Evolutionary conservation across 1,140 invertebrate genomes (phyloP).

Genomic region (Aphaenogaster rudis): DNA sequence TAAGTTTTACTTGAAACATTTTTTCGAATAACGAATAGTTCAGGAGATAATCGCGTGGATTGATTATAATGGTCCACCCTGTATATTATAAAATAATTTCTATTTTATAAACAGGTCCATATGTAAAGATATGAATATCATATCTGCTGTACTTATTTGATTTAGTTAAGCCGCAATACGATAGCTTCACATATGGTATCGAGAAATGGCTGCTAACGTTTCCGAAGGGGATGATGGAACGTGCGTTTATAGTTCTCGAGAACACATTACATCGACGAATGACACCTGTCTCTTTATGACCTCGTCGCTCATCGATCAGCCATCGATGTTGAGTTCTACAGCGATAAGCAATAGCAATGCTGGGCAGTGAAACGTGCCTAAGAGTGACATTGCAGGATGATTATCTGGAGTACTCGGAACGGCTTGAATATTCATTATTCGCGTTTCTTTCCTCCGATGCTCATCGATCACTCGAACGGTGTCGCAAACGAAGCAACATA

Average conservation of each 20-base stretch:
- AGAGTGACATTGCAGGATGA: slow-evolving; percentile 69
- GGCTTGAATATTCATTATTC: slow-evolving; percentile 71
- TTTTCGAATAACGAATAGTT: too few species aligned
- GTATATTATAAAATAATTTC: slow-evolving; percentile 3
- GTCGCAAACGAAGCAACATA: slow-evolving; percentile 40
- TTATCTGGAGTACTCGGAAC: slow-evolving; percentile 69
- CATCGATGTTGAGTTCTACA: slow-evolving; percentile 42
- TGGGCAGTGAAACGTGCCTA: slow-evolving; percentile 14
- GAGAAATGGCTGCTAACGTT: slow-evolving; percentile 24
- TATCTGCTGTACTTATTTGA: background rate
- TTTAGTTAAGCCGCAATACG: background rate
- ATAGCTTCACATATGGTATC: background rate
- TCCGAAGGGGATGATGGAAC: slow-evolving; percentile 36
- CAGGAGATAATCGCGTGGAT: too few species aligned
- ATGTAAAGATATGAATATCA: background rate
- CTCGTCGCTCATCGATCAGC: slow-evolving; percentile 67
- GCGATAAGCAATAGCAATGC: slow-evolving; percentile 66
- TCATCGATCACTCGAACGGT: slow-evolving; percentile 64
- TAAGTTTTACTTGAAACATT: too few species aligned
- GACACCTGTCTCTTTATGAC: slow-evolving; percentile 59
- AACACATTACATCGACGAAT: slow-evolving; percentile 59
- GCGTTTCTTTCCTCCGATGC: slow-evolving; percentile 39
- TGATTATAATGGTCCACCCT: too few species aligned
- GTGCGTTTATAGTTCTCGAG: slow-evolving; percentile 37
- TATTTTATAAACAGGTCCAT: slow-evolving; percentile 11